Conservation (phyloP, 2,113 vertebrate genomes). For the Tragelaphus scriptus region DNA sequence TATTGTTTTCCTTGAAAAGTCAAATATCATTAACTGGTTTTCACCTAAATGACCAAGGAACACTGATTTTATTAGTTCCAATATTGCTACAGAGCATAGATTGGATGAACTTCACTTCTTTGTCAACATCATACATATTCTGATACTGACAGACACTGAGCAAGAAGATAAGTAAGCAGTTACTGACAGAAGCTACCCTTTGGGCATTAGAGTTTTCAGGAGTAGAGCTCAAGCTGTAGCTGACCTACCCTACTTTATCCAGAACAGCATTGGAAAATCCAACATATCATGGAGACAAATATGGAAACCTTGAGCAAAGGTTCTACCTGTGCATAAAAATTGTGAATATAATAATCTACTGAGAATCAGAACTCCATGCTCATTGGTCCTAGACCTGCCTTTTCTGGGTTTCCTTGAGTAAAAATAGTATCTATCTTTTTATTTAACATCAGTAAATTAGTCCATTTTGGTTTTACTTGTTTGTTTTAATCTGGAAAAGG, state of each 20-base stretch:
- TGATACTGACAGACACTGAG: not conserved
- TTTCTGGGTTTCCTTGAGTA: not conserved
- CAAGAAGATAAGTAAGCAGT: not conserved
- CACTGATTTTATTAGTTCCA: not conserved
- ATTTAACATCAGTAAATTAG: not conserved
- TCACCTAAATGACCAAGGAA: not conserved
- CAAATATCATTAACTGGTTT: not conserved
- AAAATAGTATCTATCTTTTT: not conserved
- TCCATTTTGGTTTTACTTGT: not conserved
- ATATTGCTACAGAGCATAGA: not conserved
- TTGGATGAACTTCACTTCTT: not conserved
- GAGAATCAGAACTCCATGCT: not conserved
- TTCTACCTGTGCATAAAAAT: not conserved
- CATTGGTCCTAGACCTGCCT: not conserved
- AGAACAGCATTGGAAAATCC: not conserved
- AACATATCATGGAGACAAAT: not conserved
- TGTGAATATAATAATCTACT: not conserved
- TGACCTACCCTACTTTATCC: not conserved
- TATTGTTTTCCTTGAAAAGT: not conserved
- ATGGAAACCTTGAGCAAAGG: not conserved
- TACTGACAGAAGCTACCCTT: not conserved
- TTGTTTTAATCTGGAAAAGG: not conserved
- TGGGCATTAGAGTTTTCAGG: not conserved
- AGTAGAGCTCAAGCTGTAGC: not conserved
- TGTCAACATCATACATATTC: not conserved